Conservation (phyloP, 2,888 invertebrate genomes). For the Pharmacophagus antenor region DNA sequence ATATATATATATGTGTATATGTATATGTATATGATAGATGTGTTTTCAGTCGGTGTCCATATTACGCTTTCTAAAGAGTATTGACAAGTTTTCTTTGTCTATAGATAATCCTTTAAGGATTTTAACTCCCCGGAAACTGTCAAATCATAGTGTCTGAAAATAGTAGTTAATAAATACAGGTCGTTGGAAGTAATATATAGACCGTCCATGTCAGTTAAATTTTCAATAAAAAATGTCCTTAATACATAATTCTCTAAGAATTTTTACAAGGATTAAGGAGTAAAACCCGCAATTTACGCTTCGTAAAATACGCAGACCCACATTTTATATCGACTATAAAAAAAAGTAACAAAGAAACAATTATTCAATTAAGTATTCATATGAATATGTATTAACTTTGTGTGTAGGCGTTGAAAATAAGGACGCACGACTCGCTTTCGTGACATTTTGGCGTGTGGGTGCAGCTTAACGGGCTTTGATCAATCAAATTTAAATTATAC, state of each 20-base stretch:
- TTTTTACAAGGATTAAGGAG: background rate
- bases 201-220: too few species aligned
- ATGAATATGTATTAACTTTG: conserved; percentile 29
- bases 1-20: too few species aligned
- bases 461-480: conserved; percentile 38
- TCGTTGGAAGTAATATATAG: too few species aligned
- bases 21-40: too few species aligned
- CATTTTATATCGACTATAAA: conserved; percentile 23
- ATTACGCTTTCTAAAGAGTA: too few species aligned
- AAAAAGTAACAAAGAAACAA: conserved; percentile 29
- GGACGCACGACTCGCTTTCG: conserved; percentile 66
- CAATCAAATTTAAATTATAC: conserved; percentile 37
- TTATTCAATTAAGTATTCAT: conserved; percentile 30
- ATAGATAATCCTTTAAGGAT: too few species aligned
- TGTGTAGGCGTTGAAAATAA: conserved; percentile 51
- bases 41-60: too few species aligned
- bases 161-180: too few species aligned
- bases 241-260: background rate
- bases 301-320: conserved; percentile 11
- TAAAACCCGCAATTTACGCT: conserved; percentile 6
- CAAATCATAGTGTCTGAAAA: too few species aligned
- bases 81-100: too few species aligned
- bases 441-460: conserved; percentile 60
- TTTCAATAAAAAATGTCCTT: background rate
- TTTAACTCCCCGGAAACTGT: too few species aligned